phyloP scores from a whole-genome alignment of 2,113 vertebrate species.

The Tupaia chinensis region DNA sequence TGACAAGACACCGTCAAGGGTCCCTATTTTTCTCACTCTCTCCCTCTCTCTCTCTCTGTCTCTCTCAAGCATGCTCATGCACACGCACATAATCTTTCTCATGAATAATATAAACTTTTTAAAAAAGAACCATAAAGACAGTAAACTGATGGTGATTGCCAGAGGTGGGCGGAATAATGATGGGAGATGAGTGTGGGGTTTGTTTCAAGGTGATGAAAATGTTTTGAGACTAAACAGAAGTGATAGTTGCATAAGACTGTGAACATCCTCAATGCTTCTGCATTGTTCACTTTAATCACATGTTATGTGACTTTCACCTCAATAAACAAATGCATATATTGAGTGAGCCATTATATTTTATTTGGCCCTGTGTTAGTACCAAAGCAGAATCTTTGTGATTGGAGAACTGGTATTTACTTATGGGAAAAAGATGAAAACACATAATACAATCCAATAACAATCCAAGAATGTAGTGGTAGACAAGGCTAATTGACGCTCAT shows the following conservation, averaged over 20 bases:
- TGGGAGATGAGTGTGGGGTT: background rate
- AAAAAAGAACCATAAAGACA: no score
- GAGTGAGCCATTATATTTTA: background rate
- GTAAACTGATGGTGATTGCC: background rate
- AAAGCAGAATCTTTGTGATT: background rate
- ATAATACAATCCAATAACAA: background rate
- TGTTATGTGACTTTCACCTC: background rate
- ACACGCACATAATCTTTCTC: no score
- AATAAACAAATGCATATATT: background rate
- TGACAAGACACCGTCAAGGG: no score
- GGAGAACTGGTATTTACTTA: background rate
- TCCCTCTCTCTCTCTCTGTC: no score
- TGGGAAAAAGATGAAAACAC: background rate
- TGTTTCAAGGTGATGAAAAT: background rate
- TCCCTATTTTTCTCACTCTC: no score
- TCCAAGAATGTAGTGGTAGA: background rate
- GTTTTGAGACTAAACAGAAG: background rate
- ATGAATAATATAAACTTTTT: no score
- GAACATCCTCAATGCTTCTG: background rate
- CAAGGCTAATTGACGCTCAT: background rate
- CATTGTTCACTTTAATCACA: background rate
- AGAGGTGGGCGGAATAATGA: background rate
- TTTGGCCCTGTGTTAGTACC: background rate
- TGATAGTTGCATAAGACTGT: background rate
- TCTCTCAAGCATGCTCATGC: no score